Conservation (phyloP, 2,797 vertebrate species). For the Crypturellus tataupa region DNA sequence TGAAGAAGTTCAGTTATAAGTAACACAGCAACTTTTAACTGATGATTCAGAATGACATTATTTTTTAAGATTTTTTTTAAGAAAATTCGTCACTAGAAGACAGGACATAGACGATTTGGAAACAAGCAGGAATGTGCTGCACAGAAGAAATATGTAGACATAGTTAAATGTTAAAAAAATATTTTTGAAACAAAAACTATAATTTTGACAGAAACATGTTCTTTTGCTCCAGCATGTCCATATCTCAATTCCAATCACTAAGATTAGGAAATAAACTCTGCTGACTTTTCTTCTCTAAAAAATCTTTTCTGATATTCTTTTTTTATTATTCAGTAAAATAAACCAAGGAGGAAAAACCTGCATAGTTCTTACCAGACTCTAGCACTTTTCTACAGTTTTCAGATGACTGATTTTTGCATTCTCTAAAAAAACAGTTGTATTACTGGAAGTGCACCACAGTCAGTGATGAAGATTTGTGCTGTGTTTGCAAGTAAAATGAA, state of each 20-base stretch:
- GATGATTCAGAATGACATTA: not conserved
- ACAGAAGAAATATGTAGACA: not conserved
- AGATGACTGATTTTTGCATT: not conserved
- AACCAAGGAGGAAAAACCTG: not conserved
- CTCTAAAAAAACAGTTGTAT: not conserved
- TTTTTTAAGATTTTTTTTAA: not conserved
- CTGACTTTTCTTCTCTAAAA: not conserved
- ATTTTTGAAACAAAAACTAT: constrained; percentile 10
- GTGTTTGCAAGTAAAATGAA: not conserved
- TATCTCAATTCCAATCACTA: not conserved
- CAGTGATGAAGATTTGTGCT: not conserved
- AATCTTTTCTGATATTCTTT: not conserved
- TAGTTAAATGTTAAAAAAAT: not conserved
- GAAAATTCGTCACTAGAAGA: not conserved
- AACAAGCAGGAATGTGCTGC: not conserved
- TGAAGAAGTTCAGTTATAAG: not conserved
- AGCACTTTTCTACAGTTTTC: not conserved
- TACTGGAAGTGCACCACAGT: not conserved
- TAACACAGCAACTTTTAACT: not conserved
- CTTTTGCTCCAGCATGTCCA: not conserved
- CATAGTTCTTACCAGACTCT: not conserved
- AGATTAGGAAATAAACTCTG: not conserved
- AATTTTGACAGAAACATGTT: not conserved
- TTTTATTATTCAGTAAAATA: not conserved
- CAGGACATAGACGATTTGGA: not conserved